Conservation (phyloP, 2,797 vertebrate species). For the Gouania willdenowi region DNA sequence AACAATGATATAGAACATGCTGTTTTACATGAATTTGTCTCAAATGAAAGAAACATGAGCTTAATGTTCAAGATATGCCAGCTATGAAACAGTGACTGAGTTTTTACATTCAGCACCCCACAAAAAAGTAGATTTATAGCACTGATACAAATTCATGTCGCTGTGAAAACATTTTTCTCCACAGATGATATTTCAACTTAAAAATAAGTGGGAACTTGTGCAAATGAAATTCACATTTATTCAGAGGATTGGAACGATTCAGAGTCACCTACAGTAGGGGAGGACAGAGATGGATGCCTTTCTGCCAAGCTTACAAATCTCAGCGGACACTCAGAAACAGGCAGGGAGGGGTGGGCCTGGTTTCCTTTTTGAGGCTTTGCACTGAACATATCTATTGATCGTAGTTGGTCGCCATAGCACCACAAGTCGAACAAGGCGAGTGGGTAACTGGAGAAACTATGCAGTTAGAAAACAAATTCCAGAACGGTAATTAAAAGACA, state of each 20-base stretch:
- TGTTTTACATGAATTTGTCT: too few species aligned
- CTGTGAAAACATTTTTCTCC: conserved; percentile 1
- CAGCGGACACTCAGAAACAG: conserved; percentile 46
- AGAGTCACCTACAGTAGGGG: conserved; percentile 26
- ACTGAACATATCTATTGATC: conserved; percentile 50
- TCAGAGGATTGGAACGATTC: conserved; percentile 12
- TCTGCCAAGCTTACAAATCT: conserved; percentile 40
- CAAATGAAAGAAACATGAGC: conserved; percentile 2
- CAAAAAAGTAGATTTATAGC: conserved; percentile 13
- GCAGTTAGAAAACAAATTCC: conserved; percentile 5
- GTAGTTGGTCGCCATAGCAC: conserved; percentile 24
- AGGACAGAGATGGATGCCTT: conserved; percentile 46
- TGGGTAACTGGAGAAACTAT: conserved; percentile 11
- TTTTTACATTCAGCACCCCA: too few species aligned
- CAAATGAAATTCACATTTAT: conserved; percentile 18
- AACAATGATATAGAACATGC: too few species aligned
- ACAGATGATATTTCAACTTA: too few species aligned
- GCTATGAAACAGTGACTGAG: too few species aligned
- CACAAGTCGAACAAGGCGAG: conserved; percentile 4
- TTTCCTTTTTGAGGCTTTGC: conserved; percentile 35
- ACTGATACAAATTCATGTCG: conserved; percentile 10
- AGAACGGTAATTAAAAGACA: conserved; percentile 6
- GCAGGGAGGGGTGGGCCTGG: conserved; percentile 46
- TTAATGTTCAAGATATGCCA: too few species aligned
- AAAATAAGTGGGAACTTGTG: too few species aligned